phyloP scores from a whole-genome alignment of 2,113 vertebrate species.

The Paracanthobrama guichenoti region DNA sequence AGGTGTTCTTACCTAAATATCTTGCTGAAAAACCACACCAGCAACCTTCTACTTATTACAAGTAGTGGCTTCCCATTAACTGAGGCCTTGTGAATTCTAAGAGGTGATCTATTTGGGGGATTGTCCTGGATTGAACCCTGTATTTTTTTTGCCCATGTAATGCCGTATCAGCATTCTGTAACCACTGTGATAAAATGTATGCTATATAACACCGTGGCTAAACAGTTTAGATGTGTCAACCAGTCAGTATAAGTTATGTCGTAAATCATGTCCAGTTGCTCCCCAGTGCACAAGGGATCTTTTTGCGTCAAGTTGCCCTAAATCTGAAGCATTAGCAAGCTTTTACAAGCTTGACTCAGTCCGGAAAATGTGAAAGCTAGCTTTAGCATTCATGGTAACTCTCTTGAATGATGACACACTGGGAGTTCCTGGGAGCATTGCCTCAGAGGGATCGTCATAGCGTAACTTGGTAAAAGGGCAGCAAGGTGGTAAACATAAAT shows the following conservation, averaged over 20 bases:
- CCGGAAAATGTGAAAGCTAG: neutral
- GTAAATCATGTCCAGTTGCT: neutral
- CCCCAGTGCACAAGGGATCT: neutral
- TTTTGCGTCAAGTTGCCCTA: no score
- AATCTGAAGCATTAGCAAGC: neutral
- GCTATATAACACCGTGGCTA: neutral
- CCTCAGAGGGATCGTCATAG: slow-evolving; percentile 22
- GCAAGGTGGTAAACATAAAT: slow-evolving; percentile 12
- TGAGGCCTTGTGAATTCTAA: slow-evolving; percentile 40
- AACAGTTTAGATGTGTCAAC: neutral
- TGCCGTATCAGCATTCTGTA: slow-evolving; percentile 61
- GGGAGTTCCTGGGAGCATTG: slow-evolving; percentile 41
- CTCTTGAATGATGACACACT: neutral
- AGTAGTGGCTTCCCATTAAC: slow-evolving; percentile 14
- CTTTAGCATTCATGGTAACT: slow-evolving; percentile 1
- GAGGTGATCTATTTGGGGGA: slow-evolving; percentile 40
- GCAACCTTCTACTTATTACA: slow-evolving; percentile 40
- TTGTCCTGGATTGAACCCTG: slow-evolving; percentile 31
- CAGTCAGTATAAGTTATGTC: neutral
- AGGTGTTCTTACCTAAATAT: neutral
- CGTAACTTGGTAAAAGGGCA: slow-evolving; percentile 16
- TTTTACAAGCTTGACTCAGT: neutral
- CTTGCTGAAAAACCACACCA: slow-evolving; percentile 13
- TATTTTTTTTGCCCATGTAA: slow-evolving; percentile 36
- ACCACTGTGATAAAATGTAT: slow-evolving; percentile 53